phyloP scores from a whole-genome alignment of 2,113 vertebrate species.

The Phalacrocorax carbo region DNA sequence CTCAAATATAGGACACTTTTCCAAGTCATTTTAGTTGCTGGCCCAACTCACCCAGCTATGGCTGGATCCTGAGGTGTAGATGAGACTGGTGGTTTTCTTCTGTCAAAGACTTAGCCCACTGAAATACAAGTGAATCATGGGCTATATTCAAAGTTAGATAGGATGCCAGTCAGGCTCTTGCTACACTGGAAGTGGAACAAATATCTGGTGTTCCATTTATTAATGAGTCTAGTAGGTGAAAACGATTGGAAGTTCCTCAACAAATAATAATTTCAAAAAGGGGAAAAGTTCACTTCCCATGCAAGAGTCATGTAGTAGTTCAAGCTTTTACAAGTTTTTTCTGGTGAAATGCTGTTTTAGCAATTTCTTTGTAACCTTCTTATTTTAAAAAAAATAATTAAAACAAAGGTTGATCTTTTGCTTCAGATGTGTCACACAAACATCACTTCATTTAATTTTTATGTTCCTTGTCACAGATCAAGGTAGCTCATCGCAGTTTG shows the following conservation, averaged over 20 bases:
- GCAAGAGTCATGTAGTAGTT: not conserved
- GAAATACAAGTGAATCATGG: not conserved
- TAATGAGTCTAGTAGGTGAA: not conserved
- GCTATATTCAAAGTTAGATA: not conserved
- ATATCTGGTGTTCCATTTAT: not conserved
- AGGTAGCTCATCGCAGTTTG: not conserved
- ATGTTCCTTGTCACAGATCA: not conserved
- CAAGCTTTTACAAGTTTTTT: not conserved
- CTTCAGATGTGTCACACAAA: not conserved
- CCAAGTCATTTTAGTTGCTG: not conserved
- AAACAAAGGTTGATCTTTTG: not conserved
- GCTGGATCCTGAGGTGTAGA: not conserved
- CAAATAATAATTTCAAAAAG: not conserved
- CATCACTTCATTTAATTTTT: not conserved
- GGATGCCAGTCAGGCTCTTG: not conserved
- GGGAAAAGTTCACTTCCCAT: too few relatives aligned
- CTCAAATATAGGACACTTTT: not conserved
- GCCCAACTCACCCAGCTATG: not conserved
- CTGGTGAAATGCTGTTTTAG: not conserved
- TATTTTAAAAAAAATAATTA: not conserved
- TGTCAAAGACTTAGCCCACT: not conserved
- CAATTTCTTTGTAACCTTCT: not conserved
- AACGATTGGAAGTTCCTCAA: not conserved
- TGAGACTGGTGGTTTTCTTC: not conserved
- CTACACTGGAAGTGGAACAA: not conserved